Evolutionary conservation across 2,888 invertebrate species (phyloP).

Genomic region (Branchellion lobata): DNA sequence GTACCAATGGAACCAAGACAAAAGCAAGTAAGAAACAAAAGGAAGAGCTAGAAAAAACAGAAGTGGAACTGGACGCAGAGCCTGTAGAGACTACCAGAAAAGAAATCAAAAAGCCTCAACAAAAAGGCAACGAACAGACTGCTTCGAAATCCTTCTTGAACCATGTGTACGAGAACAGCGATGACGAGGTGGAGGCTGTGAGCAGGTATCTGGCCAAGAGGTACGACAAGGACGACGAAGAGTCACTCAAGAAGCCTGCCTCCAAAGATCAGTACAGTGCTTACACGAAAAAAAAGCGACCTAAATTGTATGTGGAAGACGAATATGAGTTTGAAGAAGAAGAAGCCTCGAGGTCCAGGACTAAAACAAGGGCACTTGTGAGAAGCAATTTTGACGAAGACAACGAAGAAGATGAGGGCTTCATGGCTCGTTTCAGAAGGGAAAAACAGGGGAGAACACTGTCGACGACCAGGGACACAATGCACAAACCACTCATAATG

Average conservation of each 20-base stretch:
- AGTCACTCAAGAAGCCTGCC: not conserved
- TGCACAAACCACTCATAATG: not conserved
- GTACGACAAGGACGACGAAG: not conserved
- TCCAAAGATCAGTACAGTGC: not conserved
- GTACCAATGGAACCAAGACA: not conserved
- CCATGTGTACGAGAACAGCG: not conserved
- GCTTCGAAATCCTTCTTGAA: not conserved
- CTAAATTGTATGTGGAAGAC: not conserved
- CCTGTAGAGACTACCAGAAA: not conserved
- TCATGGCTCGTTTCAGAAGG: constrained; percentile 22
- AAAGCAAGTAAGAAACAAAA: not conserved
- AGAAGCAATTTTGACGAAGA: too few species aligned
- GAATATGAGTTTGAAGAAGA: constrained; percentile 4
- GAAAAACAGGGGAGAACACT: not conserved
- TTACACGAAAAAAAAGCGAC: not conserved
- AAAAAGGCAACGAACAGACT: not conserved
- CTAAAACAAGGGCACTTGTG: too few species aligned
- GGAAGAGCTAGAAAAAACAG: not conserved
- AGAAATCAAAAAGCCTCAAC: not conserved
- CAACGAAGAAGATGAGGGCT: constrained; percentile 1
- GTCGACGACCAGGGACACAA: not conserved
- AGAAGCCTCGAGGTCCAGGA: not conserved
- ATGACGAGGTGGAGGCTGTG: not conserved
- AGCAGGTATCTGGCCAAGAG: not conserved
- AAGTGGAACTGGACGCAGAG: not conserved